Conservation (phyloP, 2,113 vertebrate genomes). For the Tonatia bakeri region DNA sequence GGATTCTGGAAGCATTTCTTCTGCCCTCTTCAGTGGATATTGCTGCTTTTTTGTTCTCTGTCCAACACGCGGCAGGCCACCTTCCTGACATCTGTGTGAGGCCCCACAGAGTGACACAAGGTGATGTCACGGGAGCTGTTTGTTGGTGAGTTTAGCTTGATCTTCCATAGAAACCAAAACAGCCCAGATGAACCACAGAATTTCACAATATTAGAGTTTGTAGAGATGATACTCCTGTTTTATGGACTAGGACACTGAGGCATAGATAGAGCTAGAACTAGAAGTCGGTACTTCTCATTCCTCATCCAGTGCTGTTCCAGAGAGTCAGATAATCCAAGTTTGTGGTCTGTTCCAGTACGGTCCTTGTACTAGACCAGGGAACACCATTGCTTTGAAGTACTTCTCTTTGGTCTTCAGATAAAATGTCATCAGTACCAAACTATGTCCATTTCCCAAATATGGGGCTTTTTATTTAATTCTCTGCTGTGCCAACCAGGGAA, state of each 20-base stretch:
- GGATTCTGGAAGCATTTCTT: conserved; percentile 34
- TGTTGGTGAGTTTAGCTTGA: background rate
- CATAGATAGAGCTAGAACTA: background rate
- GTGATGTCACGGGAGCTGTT: background rate
- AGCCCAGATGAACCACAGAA: background rate
- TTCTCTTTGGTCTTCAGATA: background rate
- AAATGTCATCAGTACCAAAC: conserved; percentile 17
- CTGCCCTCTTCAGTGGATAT: background rate
- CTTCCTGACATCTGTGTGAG: conserved; percentile 46
- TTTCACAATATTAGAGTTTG: background rate
- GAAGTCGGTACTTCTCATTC: background rate
- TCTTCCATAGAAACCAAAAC: background rate
- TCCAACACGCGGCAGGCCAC: conserved; percentile 44
- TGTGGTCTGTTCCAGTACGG: background rate
- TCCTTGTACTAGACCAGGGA: background rate
- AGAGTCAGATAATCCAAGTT: background rate
- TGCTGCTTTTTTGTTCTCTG: conserved; percentile 8
- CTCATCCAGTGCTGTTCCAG: background rate
- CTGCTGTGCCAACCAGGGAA: background rate
- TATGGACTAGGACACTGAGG: background rate
- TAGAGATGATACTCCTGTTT: background rate
- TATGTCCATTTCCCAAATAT: background rate
- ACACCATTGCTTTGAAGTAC: background rate
- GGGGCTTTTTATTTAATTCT: background rate
- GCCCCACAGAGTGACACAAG: background rate